Conservation (phyloP, 2,113 vertebrate species). For the Stigmatopora argus region DNA sequence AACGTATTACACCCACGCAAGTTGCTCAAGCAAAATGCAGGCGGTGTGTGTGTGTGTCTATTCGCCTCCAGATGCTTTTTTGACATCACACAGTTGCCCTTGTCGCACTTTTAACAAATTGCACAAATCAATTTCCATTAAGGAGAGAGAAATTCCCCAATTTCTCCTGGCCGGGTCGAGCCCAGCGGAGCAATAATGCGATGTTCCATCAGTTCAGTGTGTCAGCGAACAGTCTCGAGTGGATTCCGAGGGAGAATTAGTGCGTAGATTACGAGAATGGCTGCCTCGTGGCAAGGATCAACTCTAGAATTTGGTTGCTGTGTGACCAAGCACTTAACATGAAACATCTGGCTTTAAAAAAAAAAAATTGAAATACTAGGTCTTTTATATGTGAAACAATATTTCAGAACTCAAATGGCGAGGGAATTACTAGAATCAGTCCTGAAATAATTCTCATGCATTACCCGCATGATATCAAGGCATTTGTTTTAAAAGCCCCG, state of each 20-base stretch:
- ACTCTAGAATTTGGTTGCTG: neutral
- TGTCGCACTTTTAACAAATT: constrained; percentile 45
- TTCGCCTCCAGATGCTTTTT: constrained; percentile 28
- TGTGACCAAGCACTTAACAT: neutral
- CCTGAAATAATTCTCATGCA: too few species aligned
- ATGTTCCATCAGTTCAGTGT: constrained; percentile 22
- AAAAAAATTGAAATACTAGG: too few species aligned
- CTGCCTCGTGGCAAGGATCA: neutral
- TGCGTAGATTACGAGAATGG: constrained; percentile 1
- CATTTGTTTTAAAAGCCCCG: too few species aligned
- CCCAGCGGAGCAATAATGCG: constrained; percentile 26
- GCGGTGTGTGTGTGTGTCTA: constrained; percentile 15
- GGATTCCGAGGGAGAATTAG: constrained; percentile 36
- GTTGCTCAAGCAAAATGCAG: constrained; percentile 29
- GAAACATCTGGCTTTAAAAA: neutral
- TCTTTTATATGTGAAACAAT: too few species aligned
- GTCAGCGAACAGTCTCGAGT: constrained; percentile 8
- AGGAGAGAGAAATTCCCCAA: constrained; percentile 16
- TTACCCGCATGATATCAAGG: too few species aligned
- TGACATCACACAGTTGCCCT: constrained; percentile 29
- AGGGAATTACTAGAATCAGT: too few species aligned
- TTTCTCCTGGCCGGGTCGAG: constrained; percentile 19
- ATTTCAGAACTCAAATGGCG: too few species aligned
- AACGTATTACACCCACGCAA: constrained; percentile 38
- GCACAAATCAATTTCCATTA: constrained; percentile 46